A percentile compares a stretch with the other conserved stretches of the same genome.
Conservation (phyloP, 2,888 invertebrate genomes). For the Harpalus rubripes region DNA sequence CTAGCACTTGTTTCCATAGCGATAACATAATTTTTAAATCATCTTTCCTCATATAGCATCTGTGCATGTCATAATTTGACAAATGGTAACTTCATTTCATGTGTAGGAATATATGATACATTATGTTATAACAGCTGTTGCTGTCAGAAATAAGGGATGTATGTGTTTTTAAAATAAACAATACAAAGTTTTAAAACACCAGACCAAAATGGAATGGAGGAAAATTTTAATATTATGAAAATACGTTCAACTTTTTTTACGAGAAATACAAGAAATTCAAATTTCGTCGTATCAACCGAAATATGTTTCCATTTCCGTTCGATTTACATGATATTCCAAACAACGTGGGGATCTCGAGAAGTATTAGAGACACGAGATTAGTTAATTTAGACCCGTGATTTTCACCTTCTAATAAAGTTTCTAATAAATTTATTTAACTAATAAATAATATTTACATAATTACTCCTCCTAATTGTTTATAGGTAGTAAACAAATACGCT, state of each 20-base stretch:
- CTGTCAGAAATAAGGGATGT: slow-evolving; percentile 1
- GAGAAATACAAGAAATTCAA: not conserved
- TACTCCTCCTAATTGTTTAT: no score
- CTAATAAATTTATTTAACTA: no score
- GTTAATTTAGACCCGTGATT: no score
- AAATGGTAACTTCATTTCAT: slow-evolving; percentile 3
- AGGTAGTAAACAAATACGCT: no score
- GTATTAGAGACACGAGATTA: no score
- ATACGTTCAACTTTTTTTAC: not conserved
- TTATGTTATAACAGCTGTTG: slow-evolving; percentile 6
- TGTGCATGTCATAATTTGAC: slow-evolving; percentile 2
- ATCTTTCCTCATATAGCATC: slow-evolving; percentile 2
- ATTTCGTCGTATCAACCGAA: no score
- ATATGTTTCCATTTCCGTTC: no score
- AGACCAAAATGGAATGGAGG: not conserved
- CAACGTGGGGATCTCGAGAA: no score
- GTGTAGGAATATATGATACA: slow-evolving; percentile 6
- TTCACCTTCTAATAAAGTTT: no score
- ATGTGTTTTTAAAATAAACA: slow-evolving; percentile 7
- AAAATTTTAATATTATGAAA: not conserved
- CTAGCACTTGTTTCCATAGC: not conserved
- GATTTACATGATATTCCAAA: no score
- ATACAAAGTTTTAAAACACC: slow-evolving; percentile 3
- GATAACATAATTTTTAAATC: slow-evolving; percentile 4
- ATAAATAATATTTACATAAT: no score